Base-by-base conservation (phyloP, 1,140 invertebrate genomes). In the Hylyphantes graminicola region DNA sequence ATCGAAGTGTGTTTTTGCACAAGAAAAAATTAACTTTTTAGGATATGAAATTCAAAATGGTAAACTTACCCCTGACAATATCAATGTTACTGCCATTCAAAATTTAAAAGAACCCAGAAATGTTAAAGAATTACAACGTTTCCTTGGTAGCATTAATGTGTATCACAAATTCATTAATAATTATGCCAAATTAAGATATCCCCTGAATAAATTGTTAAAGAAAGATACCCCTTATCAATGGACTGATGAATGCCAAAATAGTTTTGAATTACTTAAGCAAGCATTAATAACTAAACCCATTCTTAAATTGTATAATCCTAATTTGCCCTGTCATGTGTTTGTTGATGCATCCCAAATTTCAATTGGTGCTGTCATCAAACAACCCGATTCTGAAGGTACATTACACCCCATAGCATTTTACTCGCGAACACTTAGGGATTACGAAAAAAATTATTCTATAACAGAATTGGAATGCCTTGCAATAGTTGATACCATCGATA, bases 401-500 rank as follows among this genome's bases (percentile, higher is more conserved):
- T 12, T 61, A 15, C 70, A 73, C 15, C 90, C 90, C 5, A 89
- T 92, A 51, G 89, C 89, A 7, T 92, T 90, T 87, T 89, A 89
- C 3, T 91, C 90, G 3, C 0, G 19, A 2, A 11, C 13, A 65
- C 79, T 92, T 17, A 88, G 86, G 19, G 51, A 81, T 51, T 87
- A 90, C 17, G 91, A 93, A 87, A 86, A 87, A 85, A 90, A 90
- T 13, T 93, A 92, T 86, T 87, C 88, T 17, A 90, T 92, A 81
- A 87, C 91, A 7, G 91, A 93, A 57, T 90, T 90, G 86, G 92
- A 93, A 88, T 91, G 89, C 0, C 87, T 91, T 88, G 89, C 7
- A 3, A 73, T 70, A 50, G 12, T 21, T 1, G 57, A 61, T 61
- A 15, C 57, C n/a, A 17, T 67, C 0, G 64, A 67, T 21, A 67